Percentiles rank a stretch among this genome's conserved stretches.
Conservation (phyloP, 92 coral and sea anemone species). For the Isaurus tuberculatus region DNA sequence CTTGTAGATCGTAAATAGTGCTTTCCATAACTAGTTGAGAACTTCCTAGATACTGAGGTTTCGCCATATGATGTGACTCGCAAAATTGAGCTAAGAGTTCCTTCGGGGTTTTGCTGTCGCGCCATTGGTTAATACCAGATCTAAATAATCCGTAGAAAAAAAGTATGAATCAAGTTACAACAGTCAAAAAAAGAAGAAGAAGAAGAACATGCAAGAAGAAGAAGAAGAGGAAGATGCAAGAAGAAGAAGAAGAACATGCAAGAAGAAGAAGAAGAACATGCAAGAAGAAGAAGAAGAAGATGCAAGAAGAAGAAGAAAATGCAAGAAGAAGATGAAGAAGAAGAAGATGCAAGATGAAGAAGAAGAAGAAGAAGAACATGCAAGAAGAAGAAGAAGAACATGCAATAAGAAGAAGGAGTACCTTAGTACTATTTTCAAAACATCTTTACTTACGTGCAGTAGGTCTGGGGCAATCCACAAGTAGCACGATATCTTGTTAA, state of each 20-base stretch:
- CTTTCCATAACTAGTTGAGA: slow-evolving; percentile 71
- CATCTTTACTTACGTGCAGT: slow-evolving; percentile 80
- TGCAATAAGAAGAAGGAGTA: background rate
- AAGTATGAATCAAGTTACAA: background rate
- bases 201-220: no score
- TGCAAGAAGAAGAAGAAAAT: background rate
- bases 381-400: background rate
- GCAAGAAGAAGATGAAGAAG: background rate
- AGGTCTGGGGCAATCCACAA: slow-evolving; percentile 89
- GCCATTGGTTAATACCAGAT: slow-evolving; percentile 95
- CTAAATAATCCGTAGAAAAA: slow-evolving; percentile 35
- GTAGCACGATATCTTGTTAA: slow-evolving; percentile 89
- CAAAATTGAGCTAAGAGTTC: slow-evolving; percentile 82
- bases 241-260: background rate
- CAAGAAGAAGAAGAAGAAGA: background rate
- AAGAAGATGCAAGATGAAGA: background rate
- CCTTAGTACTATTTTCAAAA: no score
- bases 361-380: background rate
- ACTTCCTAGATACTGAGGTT: slow-evolving; percentile 76
- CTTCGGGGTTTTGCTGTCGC: slow-evolving; percentile 86
- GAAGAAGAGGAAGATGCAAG: background rate
- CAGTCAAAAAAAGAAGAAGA: background rate
- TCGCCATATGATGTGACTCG: slow-evolving; percentile 58
- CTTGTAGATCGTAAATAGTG: slow-evolving; percentile 70
- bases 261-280: background rate